Percentiles rank a stretch among this genome's conserved stretches.
phyloP scores from a whole-genome alignment of 2,888 invertebrate species.

The Tinea pellionella region DNA sequence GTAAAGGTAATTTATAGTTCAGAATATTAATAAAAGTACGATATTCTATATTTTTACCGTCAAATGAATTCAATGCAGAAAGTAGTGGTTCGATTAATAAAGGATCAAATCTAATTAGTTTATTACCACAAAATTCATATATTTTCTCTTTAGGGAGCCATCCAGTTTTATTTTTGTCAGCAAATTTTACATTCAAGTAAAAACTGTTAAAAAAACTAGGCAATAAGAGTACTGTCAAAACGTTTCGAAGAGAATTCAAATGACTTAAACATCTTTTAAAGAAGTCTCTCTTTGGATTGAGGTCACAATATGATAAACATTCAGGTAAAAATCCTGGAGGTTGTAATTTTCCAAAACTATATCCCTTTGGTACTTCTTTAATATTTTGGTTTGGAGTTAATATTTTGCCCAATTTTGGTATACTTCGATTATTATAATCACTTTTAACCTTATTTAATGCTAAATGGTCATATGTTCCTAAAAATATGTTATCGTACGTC shows the following conservation, averaged over 20 bases:
- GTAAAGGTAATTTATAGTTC: slow-evolving; percentile 49
- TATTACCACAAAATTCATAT: slow-evolving; percentile 47
- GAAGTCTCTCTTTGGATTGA: slow-evolving; percentile 42
- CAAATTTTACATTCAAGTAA: slow-evolving; percentile 41
- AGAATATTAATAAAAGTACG: slow-evolving; percentile 57
- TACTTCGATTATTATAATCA: slow-evolving; percentile 32
- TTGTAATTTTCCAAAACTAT: slow-evolving; percentile 52
- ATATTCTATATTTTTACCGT: slow-evolving; percentile 55
- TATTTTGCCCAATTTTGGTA: slow-evolving; percentile 42
- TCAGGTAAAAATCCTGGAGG: slow-evolving; percentile 53
- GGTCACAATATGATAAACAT: slow-evolving; percentile 41
- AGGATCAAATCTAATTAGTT: slow-evolving; percentile 52
- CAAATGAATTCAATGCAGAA: slow-evolving; percentile 50
- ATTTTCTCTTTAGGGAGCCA: slow-evolving; percentile 54
- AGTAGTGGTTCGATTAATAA: slow-evolving; percentile 58
- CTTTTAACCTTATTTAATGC: slow-evolving; percentile 47
- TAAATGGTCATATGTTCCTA: slow-evolving; percentile 40
- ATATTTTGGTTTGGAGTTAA: slow-evolving; percentile 63
- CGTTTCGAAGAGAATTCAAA: slow-evolving; percentile 49
- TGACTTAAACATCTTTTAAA: slow-evolving; percentile 52
- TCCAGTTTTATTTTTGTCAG: slow-evolving; percentile 45
- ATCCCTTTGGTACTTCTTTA: slow-evolving; percentile 47
- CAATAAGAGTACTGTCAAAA: slow-evolving; percentile 33
- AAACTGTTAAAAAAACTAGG: slow-evolving; percentile 40
- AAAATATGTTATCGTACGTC: slow-evolving; percentile 37